Evolutionary conservation across 2,888 invertebrate species (phyloP), one percentile per base, ranked within the genome.

Genomic region (Epinotia brunnichana): DNA sequence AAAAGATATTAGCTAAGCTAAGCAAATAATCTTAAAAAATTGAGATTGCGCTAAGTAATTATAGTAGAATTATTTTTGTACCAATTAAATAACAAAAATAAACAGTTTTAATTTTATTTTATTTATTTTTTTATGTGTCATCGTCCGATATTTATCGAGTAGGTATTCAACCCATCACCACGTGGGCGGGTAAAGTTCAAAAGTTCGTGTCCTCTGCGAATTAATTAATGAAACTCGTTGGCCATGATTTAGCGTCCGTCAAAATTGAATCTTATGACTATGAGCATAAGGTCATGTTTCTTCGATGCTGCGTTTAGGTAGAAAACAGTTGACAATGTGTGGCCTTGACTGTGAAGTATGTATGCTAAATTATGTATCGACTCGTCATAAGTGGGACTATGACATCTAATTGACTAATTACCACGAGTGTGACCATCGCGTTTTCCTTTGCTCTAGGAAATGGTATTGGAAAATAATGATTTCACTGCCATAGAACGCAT

Each of bases 101-200:
- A n/a, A n/a, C n/a, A n/a, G n/a, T n/a, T n/a, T n/a, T n/a, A n/a
- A n/a, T n/a, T n/a, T n/a, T n/a, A n/a, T n/a, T n/a, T n/a, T n/a
- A n/a, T n/a, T n/a, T n/a, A n/a, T n/a, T n/a, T n/a, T n/a, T n/a
- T n/a, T n/a, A 44, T n/a, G 17, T 1, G 54, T 13, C 29, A 17
- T 17, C 11, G 44, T 13, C 44, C 15, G n/a, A 24, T 4, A 62
- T 53, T 19, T 53, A 35, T 15, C 11, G 13, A 39, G 35, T 19
- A 15, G 19, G 35, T 19, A 24, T 35, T 17, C 29, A 21, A 44
- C 24, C 24, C 24, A 48, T 48, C 67, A 39, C 15, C 63, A 59
- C 41, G 64, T 60, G 53, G 59, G 2, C 11, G 59, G 2, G 7
- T 7, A 15, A 44, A 67, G 71, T 44, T 72, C 61, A 72, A 72